These are phyloP conservation scores for Sebastes elongatus DNA, from an alignment of 2,797 vertebrate genomes.

Conservation along the genomic window DNA sequence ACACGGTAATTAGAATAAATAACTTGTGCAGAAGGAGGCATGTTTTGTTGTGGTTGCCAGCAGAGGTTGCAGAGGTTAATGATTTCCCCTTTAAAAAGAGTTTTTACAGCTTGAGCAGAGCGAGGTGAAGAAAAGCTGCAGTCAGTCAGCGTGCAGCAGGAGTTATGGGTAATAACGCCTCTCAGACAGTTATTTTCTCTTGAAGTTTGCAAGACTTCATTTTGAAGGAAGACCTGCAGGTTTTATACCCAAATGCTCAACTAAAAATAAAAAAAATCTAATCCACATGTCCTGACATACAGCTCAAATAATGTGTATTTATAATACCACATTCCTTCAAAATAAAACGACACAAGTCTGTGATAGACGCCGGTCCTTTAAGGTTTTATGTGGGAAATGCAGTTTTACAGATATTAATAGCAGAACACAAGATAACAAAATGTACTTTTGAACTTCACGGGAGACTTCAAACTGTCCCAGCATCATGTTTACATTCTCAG, in stretches of 20 bases:
- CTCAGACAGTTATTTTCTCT: neutral
- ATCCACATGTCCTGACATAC: neutral
- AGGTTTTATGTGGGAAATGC: no score
- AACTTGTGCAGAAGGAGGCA: neutral
- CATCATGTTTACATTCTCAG: conserved; percentile 23
- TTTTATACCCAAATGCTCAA: neutral
- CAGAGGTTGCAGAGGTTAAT: neutral
- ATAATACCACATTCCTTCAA: neutral
- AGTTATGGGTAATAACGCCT: neutral
- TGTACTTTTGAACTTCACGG: neutral
- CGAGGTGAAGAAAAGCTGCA: neutral
- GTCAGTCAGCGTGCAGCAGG: neutral
- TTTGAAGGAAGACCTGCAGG: neutral
- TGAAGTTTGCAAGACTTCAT: neutral
- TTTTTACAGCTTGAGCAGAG: conserved; percentile 7
- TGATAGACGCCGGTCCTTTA: neutral
- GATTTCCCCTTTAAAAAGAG: neutral
- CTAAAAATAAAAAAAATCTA: neutral
- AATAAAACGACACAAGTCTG: neutral
- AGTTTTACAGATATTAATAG: neutral
- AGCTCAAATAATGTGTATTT: neutral
- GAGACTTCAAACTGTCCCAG: neutral
- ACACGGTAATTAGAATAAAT: neutral
- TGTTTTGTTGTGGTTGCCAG: neutral
- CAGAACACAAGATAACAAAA: neutral